A percentile compares a stretch with the other conserved stretches of the same genome.
Conservation (phyloP, 2,113 vertebrate genomes). For the Parus major region DNA sequence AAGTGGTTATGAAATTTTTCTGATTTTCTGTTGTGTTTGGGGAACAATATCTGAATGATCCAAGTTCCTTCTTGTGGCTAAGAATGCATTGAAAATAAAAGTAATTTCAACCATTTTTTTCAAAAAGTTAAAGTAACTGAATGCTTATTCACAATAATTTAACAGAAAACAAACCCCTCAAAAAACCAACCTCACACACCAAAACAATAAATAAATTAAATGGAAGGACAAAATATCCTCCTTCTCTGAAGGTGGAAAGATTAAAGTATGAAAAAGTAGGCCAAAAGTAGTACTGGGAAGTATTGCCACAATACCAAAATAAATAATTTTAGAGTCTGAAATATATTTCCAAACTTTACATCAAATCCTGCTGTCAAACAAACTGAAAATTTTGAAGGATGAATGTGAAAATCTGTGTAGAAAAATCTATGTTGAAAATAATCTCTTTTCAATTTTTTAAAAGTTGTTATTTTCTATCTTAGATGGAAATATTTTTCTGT, state of each 20-base stretch:
- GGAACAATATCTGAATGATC: neutral
- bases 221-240: neutral
- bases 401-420: neutral
- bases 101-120: neutral
- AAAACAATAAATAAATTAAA: neutral
- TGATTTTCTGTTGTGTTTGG: neutral
- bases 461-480: neutral
- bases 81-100: neutral
- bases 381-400: neutral
- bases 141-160: neutral
- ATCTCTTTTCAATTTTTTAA: neutral
- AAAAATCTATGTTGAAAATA: neutral
- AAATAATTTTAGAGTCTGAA: neutral
- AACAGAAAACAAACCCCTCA: neutral
- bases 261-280: neutral
- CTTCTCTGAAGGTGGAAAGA: neutral
- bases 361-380: neutral
- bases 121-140: neutral
- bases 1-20: neutral
- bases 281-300: neutral
- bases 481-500: neutral
- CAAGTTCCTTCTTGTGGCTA: neutral
- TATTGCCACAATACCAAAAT: neutral
- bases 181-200: neutral
- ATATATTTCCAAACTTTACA: neutral